Evolutionary conservation across 2,888 invertebrate genomes (phyloP).

Genomic region (Aphodius sticticus): DNA sequence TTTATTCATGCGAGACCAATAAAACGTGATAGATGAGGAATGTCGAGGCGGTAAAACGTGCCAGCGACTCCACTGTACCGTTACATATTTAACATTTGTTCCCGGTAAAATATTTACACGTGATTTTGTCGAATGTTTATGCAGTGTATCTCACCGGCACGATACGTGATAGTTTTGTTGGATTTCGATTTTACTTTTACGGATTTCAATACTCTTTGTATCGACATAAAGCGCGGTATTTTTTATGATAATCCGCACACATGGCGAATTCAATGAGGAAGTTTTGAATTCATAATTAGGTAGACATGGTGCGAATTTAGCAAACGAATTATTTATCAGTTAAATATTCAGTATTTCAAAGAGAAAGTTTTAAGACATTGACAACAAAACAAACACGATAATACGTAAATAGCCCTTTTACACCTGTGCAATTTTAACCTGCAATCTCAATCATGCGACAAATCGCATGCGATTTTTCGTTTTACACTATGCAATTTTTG

Average conservation of each 20-base stretch:
- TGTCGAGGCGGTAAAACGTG: background rate
- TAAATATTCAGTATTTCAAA: too few species aligned
- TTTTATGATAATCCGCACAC: background rate
- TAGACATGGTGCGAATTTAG: too few species aligned
- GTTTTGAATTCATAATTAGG: background rate
- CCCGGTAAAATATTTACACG: constrained; percentile 4
- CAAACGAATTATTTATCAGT: too few species aligned
- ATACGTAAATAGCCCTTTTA: too few species aligned
- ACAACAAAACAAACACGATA: too few species aligned
- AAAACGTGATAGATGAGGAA: constrained; percentile 4
- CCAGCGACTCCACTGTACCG: background rate
- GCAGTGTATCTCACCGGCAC: background rate
- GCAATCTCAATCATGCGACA: too few species aligned
- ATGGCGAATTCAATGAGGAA: background rate
- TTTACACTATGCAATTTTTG: too few species aligned
- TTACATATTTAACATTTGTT: background rate
- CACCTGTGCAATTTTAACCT: too few species aligned
- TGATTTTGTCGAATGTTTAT: background rate
- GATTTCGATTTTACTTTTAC: background rate
- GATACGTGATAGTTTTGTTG: background rate
- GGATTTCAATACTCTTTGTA: background rate
- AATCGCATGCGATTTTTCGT: too few species aligned
- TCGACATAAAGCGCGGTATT: background rate
- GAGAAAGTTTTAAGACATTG: too few species aligned
- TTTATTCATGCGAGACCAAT: background rate